Base-by-base conservation (phyloP, 2,888 invertebrate species). In the Pseudoips prasinana region DNA sequence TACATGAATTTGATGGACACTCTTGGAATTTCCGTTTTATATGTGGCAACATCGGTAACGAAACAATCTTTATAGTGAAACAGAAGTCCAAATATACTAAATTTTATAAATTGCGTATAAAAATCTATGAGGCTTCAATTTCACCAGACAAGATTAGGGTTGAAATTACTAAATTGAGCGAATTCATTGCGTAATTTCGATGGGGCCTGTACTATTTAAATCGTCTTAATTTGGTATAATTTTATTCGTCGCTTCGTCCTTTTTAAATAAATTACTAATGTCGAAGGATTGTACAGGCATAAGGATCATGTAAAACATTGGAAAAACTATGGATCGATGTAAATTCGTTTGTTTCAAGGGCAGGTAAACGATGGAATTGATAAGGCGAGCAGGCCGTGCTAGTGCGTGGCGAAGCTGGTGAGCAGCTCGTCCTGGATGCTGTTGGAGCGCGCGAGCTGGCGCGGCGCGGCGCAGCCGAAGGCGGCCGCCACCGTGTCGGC, bases 371-470 rank as follows among this genome's bases (percentile, higher is more conserved):
- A n/a, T n/a, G n/a, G n/a, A n/a, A n/a, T n/a, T n/a, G n/a, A n/a
- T n/a, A n/a, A n/a, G n/a, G n/a, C n/a, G n/a, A n/a, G n/a, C n/a
- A n/a, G n/a, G n/a, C n/a, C 8, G 28, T 22, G 28, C 32, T 25
- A 79, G 38, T 74, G 79, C 20, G 59, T 65, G 23, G 71, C 53
- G 71, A 74, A 75, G 67, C 64, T 86, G 52, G 86, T 86, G 52
- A 92, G 90, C 57, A 96, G 90, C 80, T 96, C 96, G 66, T 96
- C 96, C 74, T 95, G 94, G 83, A 95, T 94, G 90, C 95, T 95
- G 81, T 94, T 94, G 46, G 96, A 95, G 73, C 95, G 86, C 56
- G 92, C 85, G 46, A 94, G 89, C 51, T 90, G 90, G 23, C 92
- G 80, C 27, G 91, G 84, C 7, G 90, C 81, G 22, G 91, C 91